Evolutionary conservation across 2,113 vertebrate species (phyloP).

Genomic region (Numida meleagris): DNA sequence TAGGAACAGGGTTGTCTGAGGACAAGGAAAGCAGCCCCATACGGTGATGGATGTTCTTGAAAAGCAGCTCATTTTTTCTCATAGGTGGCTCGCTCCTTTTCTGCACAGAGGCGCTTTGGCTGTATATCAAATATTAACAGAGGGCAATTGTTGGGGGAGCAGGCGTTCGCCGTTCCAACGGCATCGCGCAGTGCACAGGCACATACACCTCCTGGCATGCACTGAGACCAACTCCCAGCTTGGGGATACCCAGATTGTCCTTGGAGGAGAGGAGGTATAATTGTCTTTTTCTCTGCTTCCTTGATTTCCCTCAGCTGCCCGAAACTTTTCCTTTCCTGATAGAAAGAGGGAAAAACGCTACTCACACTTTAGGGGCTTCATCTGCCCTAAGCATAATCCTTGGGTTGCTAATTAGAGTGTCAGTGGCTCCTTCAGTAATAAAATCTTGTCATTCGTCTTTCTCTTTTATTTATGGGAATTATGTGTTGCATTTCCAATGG

Average conservation of each 20-base stretch:
- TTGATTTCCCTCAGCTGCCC: slow-evolving; percentile 31
- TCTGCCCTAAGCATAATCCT: slow-evolving; percentile 37
- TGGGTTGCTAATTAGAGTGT: slow-evolving; percentile 12
- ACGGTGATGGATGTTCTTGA: slow-evolving; percentile 75
- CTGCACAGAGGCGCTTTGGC: slow-evolving; percentile 67
- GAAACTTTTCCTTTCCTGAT: slow-evolving; percentile 45
- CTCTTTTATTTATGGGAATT: neutral
- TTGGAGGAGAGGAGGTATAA: slow-evolving; percentile 5
- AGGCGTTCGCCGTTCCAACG: accelerated
- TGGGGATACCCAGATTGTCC: slow-evolving; percentile 4
- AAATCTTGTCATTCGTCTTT: neutral
- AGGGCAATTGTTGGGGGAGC: slow-evolving; percentile 56
- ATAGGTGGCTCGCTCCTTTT: slow-evolving; percentile 53
- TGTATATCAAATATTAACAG: slow-evolving; percentile 74
- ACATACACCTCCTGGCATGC: neutral
- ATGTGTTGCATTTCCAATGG: neutral
- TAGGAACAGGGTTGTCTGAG: slow-evolving; percentile 74
- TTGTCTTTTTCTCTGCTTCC: neutral
- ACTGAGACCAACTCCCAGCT: slow-evolving; percentile 39
- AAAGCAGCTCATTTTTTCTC: slow-evolving; percentile 77
- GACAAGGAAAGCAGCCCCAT: slow-evolving; percentile 70
- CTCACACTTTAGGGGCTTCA: slow-evolving; percentile 27
- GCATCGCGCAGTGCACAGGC: neutral
- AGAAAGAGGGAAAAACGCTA: slow-evolving; percentile 6
- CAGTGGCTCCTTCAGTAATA: neutral